Conservation (phyloP, 1,140 invertebrate genomes). For the Heliconius himera region DNA sequence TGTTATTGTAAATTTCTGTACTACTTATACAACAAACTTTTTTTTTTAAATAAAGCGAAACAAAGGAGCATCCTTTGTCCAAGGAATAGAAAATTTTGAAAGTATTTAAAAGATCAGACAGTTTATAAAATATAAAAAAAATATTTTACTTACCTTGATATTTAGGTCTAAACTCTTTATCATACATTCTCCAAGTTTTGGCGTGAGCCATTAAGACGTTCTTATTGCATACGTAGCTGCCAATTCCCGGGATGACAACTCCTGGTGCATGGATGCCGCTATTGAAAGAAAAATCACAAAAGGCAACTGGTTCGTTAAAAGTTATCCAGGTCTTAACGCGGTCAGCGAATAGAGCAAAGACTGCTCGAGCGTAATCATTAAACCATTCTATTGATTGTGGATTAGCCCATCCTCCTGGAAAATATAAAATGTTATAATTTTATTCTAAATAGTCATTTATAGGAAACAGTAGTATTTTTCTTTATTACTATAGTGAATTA, state of each 20-base stretch:
- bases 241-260: constrained; percentile 70
- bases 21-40: not conserved
- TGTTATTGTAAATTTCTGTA: not conserved
- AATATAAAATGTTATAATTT: too few relatives aligned
- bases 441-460: too few relatives aligned
- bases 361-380: not conserved
- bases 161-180: constrained; percentile 45
- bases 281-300: constrained; percentile 82
- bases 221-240: constrained; percentile 80
- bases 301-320: constrained; percentile 84
- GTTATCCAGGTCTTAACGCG: constrained; percentile 85
- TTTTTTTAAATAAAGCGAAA: too few relatives aligned
- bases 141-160: not conserved
- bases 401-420: not conserved
- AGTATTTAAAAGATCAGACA: too few relatives aligned
- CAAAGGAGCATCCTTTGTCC: not conserved
- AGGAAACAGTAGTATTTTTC: too few relatives aligned
- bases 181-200: constrained; percentile 83
- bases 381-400: constrained; percentile 1
- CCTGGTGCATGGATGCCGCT: constrained; percentile 72
- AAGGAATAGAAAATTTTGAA: not conserved
- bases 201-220: constrained; percentile 83
- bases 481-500: too few relatives aligned
- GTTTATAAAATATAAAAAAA: too few relatives aligned
- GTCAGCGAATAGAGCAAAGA: constrained; percentile 78